Evolutionary conservation across 2,888 invertebrate species (phyloP), one percentile per base, ranked within the genome.

Genomic region (Ptychoptera albimana): DNA sequence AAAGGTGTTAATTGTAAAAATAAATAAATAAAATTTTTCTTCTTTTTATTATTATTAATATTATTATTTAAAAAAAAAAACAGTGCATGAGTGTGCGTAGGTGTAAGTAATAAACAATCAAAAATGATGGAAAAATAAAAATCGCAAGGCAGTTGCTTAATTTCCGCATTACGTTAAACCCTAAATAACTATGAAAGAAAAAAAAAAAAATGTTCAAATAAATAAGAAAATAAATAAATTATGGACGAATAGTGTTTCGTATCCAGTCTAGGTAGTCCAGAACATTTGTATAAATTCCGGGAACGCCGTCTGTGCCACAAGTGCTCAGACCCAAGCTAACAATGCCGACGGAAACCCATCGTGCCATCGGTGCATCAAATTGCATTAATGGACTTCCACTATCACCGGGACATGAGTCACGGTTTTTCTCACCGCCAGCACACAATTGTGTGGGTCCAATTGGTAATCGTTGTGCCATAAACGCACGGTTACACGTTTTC

Each of bases 301-400:
- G 80, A 60, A 74, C 72, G 0, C 73, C 75, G n/a, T 73, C 71
- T 52, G 69, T 68, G 0, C 78, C 82, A 45, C 77, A 79, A 2
- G 74, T 73, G 1, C 72, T 71, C 38, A 69, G 68, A 0, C 82
- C 82, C 45, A 75, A 79, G 15, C 80, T 81, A 0, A 82, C 79
- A 2, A 82, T 64, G 1, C 77, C 82, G 4, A 76, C 67, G 0
- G 69, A 55, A 43, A 73, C 72, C 74, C 75, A 77, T 0, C 69
- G 63, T 1, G 66, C 60, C 29, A 64, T 65, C 39, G 54, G 63
- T 1, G 57, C 56, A 50, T 64, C 62, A 37, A 60, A 60, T 50
- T 60, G 67, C 82, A 84, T 83, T 6, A 85, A 61, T 0, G 85
- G 83, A 4, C 83, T 83, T 1, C 85, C 85, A 1, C 82, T 62